These are phyloP conservation scores for Eumerus sabulonum DNA, from an alignment of 2,888 invertebrate genomes.

Conservation along the genomic window DNA sequence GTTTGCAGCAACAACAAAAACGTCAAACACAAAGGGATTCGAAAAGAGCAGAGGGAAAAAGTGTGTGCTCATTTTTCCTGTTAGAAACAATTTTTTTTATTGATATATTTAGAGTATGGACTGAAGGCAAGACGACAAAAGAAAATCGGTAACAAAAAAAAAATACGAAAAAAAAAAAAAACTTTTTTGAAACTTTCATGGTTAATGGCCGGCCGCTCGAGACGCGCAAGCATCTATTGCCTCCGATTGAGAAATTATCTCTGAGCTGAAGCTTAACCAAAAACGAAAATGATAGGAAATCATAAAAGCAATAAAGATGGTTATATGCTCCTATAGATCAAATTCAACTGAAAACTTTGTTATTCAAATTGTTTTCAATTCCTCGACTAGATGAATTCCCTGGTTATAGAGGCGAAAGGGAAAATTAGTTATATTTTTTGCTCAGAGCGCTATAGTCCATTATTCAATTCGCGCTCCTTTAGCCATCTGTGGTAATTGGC, in stretches of 20 bases:
- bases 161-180: constrained; percentile 27
- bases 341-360: constrained; percentile 37
- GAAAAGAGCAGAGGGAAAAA: constrained; percentile 16
- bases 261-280: neutral
- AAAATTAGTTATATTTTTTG: constrained; percentile 3
- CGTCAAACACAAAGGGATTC: constrained; percentile 15
- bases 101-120: constrained; percentile 44
- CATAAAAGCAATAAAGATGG: constrained; percentile 38
- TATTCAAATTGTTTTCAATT: constrained; percentile 40
- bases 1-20: neutral
- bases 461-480: constrained; percentile 29
- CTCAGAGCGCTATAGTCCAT: constrained; percentile 6
- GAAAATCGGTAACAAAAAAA: constrained; percentile 10
- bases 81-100: constrained; percentile 61
- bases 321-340: constrained; percentile 30
- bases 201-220: neutral
- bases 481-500: constrained; percentile 46
- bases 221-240: no score
- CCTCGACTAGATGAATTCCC: neutral
- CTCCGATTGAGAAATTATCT: neutral
- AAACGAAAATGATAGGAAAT: constrained; percentile 32
- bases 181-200: constrained; percentile 45
- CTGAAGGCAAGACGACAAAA: constrained; percentile 32
- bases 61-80: constrained; percentile 34
- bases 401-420: constrained; percentile 7